Evolutionary conservation across 2,888 invertebrate genomes (phyloP).

Genomic region (Eulithis testata): DNA sequence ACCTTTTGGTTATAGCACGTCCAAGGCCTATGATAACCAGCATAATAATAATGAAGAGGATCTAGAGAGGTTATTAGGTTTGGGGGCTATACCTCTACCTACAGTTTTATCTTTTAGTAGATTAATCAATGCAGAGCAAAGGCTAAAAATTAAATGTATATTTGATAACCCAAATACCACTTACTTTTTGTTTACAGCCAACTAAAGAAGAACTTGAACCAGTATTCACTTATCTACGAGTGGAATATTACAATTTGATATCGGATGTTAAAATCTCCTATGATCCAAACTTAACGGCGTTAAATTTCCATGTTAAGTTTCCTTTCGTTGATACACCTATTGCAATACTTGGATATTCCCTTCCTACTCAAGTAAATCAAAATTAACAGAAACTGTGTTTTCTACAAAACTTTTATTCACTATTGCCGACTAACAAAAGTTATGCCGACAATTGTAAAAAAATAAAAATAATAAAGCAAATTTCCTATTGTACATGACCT

Average conservation of each 20-base stretch:
- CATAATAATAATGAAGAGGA: too few species aligned
- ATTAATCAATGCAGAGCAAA: too few species aligned
- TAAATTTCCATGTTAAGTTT: slow-evolving; percentile 49
- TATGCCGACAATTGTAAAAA: slow-evolving; percentile 76
- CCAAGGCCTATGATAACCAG: too few species aligned
- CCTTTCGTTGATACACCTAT: slow-evolving; percentile 51
- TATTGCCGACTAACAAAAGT: slow-evolving; percentile 79
- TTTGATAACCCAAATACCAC: neutral
- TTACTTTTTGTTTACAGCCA: slow-evolving; percentile 43
- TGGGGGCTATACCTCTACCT: too few species aligned
- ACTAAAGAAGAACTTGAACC: slow-evolving; percentile 26
- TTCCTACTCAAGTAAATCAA: slow-evolving; percentile 18
- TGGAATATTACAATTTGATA: slow-evolving; percentile 49
- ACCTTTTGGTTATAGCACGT: too few species aligned
- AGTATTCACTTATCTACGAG: slow-evolving; percentile 46
- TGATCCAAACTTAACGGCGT: slow-evolving; percentile 26
- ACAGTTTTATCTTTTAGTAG: too few species aligned
- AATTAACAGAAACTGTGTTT: slow-evolving; percentile 32
- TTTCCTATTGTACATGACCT: slow-evolving; percentile 69
- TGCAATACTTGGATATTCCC: slow-evolving; percentile 53
- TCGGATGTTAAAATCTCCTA: slow-evolving; percentile 46
- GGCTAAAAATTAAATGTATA: too few species aligned
- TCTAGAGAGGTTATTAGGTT: too few species aligned
- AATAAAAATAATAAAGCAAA: slow-evolving; percentile 73
- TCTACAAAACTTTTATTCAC: slow-evolving; percentile 71